Evolutionary conservation across 2,888 invertebrate species (phyloP).

Genomic region (Plutella xylostella): DNA sequence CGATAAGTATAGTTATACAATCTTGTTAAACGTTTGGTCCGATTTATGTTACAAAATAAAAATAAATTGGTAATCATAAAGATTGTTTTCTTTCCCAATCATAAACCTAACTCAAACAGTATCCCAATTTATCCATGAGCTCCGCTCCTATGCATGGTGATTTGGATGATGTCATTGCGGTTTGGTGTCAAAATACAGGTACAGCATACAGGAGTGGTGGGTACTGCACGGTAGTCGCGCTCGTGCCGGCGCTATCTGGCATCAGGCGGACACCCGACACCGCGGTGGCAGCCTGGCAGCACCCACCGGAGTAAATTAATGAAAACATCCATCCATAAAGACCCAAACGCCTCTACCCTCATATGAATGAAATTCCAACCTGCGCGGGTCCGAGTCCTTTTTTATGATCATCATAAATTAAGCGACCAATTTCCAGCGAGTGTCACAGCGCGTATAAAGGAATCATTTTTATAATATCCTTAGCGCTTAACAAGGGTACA

Average conservation of each 20-base stretch:
- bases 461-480: constrained; percentile 70
- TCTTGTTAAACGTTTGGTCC: no score
- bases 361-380: constrained; percentile 71
- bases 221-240: constrained; percentile 55
- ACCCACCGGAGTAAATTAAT: constrained; percentile 65
- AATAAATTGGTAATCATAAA: no score
- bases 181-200: no score
- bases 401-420: constrained; percentile 67
- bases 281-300: constrained; percentile 50
- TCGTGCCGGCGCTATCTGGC: constrained; percentile 31
- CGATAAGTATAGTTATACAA: no score
- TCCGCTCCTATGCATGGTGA: no score
- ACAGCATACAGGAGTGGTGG: constrained; percentile 3
- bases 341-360: constrained; percentile 67
- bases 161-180: no score
- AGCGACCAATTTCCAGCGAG: constrained; percentile 65
- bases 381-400: constrained; percentile 62
- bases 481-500: constrained; percentile 67
- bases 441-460: constrained; percentile 68
- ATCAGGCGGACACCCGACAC: constrained; percentile 46
- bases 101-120: no score
- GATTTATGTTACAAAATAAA: no score
- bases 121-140: no score
- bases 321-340: constrained; percentile 69
- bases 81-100: no score